Base-by-base conservation (phyloP, 2,113 vertebrate species). In the Solea senegalensis region DNA sequence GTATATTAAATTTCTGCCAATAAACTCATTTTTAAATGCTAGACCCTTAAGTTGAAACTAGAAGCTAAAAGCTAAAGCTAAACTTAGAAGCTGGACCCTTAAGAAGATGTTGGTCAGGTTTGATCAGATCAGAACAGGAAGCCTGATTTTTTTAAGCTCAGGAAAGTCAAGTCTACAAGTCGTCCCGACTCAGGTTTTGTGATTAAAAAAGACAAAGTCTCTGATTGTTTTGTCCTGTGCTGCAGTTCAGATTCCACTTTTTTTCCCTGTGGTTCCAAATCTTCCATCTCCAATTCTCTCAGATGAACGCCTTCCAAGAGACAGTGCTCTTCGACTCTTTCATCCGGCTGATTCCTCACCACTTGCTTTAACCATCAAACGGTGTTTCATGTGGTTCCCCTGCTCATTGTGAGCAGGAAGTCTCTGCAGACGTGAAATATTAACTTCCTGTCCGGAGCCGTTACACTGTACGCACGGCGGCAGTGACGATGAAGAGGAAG, bases 361-460 rank as follows among this genome's bases (percentile, higher is more conserved):
- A 55, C 80, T 75, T 65, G 43, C 64, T 80, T 86, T 78, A 74
- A 80, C 78, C 67, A 88, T 86, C 83, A 84, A 77, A 82, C 59
- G 5, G 54, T 46, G 77, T 86, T 89, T 83, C 70, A 87, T 82
- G 81, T 67, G 69, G 62, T 78, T 65, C 39, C 34, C 58, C 50
- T 1, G 68, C 63, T 82, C 78, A 50, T 60, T 7, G 5, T 46
- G 69, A 68, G 61, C 69, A 68, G 45, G 45, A 63, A 67, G 74
- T 77, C 72, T 64, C 69, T 27, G 51, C 72, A 78, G 64, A 65
- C 66, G 85, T 91, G 60, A 85, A 88, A 86, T 86, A 85, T 89
- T 80, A 79, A 86, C 51, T 49, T 43, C 48, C 8, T 57, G 49
- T 71, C 58, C 27, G 66, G 55, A 81, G 59, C 46, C 61, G 67